Base-by-base conservation (phyloP, 2,113 vertebrate genomes). In the Paraplagusia blochii region DNA sequence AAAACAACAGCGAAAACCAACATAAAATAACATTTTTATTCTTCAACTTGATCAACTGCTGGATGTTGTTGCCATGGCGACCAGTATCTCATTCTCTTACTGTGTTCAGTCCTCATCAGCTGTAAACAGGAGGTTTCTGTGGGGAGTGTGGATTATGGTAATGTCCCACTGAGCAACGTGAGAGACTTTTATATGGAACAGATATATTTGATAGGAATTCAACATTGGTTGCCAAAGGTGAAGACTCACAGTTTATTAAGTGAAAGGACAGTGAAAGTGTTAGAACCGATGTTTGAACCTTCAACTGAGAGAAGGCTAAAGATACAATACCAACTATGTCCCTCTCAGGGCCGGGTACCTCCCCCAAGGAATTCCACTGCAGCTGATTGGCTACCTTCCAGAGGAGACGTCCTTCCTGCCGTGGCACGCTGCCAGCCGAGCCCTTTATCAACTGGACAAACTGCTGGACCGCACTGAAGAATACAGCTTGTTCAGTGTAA, bases 401-500 rank as follows among this genome's bases (percentile, higher is more conserved):
- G 91, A 92, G 61, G 97, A 99, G 88, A 92, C 90, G 63, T 93
- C 95, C 90, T 99, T 99, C 87, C 92, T 99, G 69, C 97, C 97
- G 40, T 99, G 97, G 97, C 95, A 99, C 5, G 91, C 97, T 46
- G 95, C 95, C 89, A 98, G 95, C 84, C 80, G 93, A 46, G 91
- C 92, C 44, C 92, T 99, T 64, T 98, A 98, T 90, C 94, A 96
- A 82, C 88, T 99, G 55, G 96, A 98, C 89, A 98, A 97, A 86
- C 92, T 98, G 72, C 82, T 99, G 90, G 97, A 99, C 86, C 95
- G 95, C 76, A 95, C 94, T 9, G 93, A 98, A 56, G 94, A 90
- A 78, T 97, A 99, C 92, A 94, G 90, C 74, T 85, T 98, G 85
- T 99, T 99, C 88, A 97, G 95, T 76, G 95, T 97, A 93, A 85